Conservation (phyloP, 2,797 vertebrate species). For the Numenius phaeopus region DNA sequence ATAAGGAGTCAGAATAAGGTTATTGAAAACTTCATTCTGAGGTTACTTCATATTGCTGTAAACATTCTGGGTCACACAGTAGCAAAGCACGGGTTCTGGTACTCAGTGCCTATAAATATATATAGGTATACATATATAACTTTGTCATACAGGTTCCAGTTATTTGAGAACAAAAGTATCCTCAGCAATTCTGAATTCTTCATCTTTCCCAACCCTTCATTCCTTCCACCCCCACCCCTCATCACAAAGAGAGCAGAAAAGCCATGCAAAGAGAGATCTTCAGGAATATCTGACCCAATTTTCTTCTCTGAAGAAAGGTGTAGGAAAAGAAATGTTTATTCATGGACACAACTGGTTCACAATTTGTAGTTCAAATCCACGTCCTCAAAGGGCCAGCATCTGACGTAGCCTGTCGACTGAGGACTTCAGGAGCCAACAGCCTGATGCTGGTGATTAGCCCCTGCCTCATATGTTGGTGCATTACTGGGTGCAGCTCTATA, state of each 20-base stretch:
- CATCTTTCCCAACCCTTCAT: not conserved
- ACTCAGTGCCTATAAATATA: not conserved
- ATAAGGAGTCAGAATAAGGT: not conserved
- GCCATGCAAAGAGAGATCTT: not conserved
- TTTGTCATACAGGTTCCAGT: not conserved
- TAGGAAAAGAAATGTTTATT: not conserved
- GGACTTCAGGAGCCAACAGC: not conserved
- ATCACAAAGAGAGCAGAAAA: not conserved
- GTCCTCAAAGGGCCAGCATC: not conserved
- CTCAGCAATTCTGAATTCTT: not conserved
- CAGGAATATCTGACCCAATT: not conserved
- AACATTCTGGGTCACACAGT: not conserved
- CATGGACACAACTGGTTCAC: not conserved
- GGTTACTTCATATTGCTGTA: not conserved
- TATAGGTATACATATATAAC: not conserved
- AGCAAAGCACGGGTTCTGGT: not conserved
- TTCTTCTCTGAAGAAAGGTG: not conserved
- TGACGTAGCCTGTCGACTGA: not conserved
- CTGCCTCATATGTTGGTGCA: not conserved
- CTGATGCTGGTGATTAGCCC: not conserved
- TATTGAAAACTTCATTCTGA: not conserved
- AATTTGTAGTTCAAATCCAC: not conserved
- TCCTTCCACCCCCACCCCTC: not conserved
- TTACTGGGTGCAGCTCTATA: not conserved
- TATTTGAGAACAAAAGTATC: not conserved